phyloP scores from a whole-genome alignment of 2,797 vertebrate genomes.

The Molothrus aeneus region DNA sequence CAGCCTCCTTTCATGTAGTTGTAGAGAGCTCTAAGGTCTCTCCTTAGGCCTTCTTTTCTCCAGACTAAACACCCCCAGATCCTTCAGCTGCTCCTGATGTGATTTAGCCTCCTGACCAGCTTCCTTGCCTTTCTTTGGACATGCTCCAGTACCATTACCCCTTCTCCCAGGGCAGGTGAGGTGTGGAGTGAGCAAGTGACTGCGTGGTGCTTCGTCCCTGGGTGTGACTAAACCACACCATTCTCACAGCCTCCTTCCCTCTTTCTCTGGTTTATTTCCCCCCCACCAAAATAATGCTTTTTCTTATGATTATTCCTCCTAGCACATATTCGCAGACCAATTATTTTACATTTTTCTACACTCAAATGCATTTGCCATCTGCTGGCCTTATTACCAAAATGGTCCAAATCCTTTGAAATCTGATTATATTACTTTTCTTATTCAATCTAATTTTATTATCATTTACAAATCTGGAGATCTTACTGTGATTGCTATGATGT shows the following conservation, averaged over 20 bases:
- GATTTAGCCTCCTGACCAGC: not conserved
- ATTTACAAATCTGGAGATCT: constrained; percentile 2
- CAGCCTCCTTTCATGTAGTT: not conserved
- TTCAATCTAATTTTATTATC: constrained; percentile 1
- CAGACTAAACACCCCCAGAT: not conserved
- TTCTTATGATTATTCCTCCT: constrained; percentile 18
- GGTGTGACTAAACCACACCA: not conserved
- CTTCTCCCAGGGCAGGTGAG: rapidly evolving
- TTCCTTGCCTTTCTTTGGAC: not conserved
- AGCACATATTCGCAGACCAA: constrained; percentile 4
- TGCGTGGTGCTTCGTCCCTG: not conserved
- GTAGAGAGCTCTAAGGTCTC: not conserved
- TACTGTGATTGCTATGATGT: not conserved
- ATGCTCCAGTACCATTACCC: not conserved
- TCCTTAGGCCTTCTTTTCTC: not conserved
- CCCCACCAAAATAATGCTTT: not conserved
- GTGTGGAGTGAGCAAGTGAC: not conserved
- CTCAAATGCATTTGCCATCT: constrained; percentile 21
- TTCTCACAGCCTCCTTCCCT: not conserved
- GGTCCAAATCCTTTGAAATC: constrained; percentile 43
- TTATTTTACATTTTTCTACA: constrained; percentile 27
- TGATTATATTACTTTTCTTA: constrained; percentile 12
- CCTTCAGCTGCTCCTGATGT: not conserved
- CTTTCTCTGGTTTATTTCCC: not conserved
- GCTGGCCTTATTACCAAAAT: constrained; percentile 32